Evolutionary conservation across 2,113 vertebrate genomes (phyloP).

Genomic region (Amblyopsis rosae): DNA sequence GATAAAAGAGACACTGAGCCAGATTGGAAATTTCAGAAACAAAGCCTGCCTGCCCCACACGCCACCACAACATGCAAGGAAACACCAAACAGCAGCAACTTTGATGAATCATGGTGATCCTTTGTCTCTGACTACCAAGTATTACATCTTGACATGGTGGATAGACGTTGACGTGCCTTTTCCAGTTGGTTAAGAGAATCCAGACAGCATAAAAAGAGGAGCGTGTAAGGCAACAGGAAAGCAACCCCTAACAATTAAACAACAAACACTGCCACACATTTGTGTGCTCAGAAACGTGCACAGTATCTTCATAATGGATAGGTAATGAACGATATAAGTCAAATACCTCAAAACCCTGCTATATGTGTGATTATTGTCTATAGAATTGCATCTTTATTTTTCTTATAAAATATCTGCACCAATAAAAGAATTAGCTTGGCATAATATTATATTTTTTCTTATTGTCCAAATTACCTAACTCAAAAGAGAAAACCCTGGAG

Average conservation of each 20-base stretch:
- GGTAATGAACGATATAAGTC: too few relatives aligned
- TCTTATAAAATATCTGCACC: too few relatives aligned
- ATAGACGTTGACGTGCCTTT: neutral
- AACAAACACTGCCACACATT: neutral
- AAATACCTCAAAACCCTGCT: too few relatives aligned
- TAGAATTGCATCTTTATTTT: too few relatives aligned
- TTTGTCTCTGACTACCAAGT: neutral
- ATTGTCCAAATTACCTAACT: too few relatives aligned
- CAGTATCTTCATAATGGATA: too few relatives aligned
- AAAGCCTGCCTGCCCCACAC: neutral
- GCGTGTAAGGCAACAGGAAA: neutral
- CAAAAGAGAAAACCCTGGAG: too few relatives aligned
- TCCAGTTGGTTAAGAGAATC: neutral
- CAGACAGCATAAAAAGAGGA: neutral
- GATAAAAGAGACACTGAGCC: constrained; percentile 6
- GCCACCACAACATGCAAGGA: neutral
- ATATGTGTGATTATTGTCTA: too few relatives aligned
- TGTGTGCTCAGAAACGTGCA: too few relatives aligned
- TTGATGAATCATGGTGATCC: neutral
- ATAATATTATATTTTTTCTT: too few relatives aligned
- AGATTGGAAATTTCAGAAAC: neutral
- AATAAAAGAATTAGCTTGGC: too few relatives aligned
- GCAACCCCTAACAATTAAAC: neutral
- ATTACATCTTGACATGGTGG: neutral
- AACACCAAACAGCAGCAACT: constrained; percentile 1